These are phyloP conservation scores for Tolmerus cingulatus DNA, from an alignment of 2,888 invertebrate genomes.

Conservation along the genomic window DNA sequence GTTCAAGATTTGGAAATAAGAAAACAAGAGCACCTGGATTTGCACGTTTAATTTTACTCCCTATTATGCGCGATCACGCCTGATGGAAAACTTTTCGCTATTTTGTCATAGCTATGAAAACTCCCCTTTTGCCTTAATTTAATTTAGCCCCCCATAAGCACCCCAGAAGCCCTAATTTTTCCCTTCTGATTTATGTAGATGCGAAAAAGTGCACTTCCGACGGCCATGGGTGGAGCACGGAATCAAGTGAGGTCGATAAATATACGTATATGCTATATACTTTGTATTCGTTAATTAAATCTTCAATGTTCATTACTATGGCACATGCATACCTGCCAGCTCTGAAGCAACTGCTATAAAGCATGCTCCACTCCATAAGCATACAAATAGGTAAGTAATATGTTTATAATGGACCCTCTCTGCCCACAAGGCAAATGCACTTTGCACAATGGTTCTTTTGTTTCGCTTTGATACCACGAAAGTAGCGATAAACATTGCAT, in stretches of 20 bases:
- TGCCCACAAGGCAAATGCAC: neutral
- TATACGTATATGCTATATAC: neutral
- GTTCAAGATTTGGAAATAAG: neutral
- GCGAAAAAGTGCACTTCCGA: neutral
- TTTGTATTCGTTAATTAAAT: conserved; percentile 9
- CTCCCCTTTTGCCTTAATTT: conserved; percentile 14
- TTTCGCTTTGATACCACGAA: neutral
- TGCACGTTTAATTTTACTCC: conserved; percentile 46
- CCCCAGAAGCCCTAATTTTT: neutral
- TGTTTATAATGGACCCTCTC: neutral
- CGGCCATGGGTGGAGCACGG: neutral
- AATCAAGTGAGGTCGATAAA: neutral
- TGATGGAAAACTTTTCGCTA: conserved; percentile 36
- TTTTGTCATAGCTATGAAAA: conserved; percentile 13
- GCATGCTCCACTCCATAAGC: neutral
- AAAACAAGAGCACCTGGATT: conserved; percentile 39
- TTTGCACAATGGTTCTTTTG: neutral
- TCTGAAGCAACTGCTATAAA: neutral
- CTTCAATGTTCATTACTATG: neutral
- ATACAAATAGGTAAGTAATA: neutral
- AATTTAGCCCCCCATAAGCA: conserved; percentile 6
- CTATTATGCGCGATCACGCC: conserved; percentile 46
- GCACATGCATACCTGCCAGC: neutral
- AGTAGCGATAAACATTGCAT: no score
- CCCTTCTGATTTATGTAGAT: neutral